These are phyloP conservation scores for Phengaris alcon DNA, from an alignment of 2,888 invertebrate genomes.

Conservation along the genomic window DNA sequence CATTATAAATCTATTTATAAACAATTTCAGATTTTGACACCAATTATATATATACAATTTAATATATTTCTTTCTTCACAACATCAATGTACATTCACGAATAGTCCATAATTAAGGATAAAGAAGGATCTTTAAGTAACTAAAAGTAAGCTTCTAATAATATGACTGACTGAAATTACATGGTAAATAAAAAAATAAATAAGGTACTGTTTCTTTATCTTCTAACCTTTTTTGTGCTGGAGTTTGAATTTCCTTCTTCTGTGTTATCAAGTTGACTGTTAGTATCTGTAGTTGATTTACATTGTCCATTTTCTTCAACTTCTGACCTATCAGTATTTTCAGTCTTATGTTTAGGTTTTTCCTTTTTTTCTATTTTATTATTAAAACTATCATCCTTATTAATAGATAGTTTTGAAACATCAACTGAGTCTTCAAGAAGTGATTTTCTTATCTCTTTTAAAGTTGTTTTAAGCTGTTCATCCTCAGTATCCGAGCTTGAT, in stretches of 20 bases:
- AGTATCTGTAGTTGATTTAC: constrained; percentile 33
- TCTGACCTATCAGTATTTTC: constrained; percentile 35
- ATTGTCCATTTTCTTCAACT: constrained; percentile 27
- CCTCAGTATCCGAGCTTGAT: constrained; percentile 65
- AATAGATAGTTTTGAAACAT: constrained; percentile 33
- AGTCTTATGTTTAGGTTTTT: constrained; percentile 46
- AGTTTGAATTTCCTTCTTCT: constrained; percentile 47
- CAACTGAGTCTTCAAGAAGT: constrained; percentile 50
- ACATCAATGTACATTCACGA: too few relatives aligned
- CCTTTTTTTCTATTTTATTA: constrained; percentile 32
- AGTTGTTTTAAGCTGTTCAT: constrained; percentile 51
- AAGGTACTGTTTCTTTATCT: constrained; percentile 34
- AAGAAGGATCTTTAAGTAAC: not conserved
- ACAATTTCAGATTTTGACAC: not conserved
- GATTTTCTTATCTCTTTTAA: constrained; percentile 52
- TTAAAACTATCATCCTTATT: constrained; percentile 9
- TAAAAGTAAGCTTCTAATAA: not conserved
- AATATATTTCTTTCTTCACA: not conserved
- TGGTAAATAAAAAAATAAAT: not conserved
- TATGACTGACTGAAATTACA: not conserved
- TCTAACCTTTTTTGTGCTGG: constrained; percentile 67
- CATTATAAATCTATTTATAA: not conserved
- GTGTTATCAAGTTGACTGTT: constrained; percentile 32
- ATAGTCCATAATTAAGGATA: not conserved
- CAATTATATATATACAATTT: not conserved